Conservation (phyloP, 2,888 invertebrate species). For the Lathronympha strigana region DNA sequence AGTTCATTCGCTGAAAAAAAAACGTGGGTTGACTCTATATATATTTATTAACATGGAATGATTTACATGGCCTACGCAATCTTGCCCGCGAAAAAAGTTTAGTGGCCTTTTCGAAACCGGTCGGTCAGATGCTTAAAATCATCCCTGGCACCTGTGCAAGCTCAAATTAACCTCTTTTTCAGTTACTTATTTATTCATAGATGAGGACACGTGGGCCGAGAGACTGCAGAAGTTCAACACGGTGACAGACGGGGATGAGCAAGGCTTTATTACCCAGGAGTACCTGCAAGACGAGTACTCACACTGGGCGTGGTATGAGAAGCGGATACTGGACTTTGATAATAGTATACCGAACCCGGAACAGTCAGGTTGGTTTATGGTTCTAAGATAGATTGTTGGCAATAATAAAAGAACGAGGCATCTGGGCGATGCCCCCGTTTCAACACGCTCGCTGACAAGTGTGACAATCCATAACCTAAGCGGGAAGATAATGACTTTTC, state of each 20-base stretch:
- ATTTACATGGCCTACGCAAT: too few species aligned
- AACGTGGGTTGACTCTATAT: too few species aligned
- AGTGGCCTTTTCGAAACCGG: too few species aligned
- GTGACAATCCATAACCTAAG: too few species aligned
- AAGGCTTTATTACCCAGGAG: background rate
- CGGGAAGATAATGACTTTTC: too few species aligned
- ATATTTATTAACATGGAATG: too few species aligned
- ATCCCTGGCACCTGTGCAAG: background rate
- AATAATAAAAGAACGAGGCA: too few species aligned
- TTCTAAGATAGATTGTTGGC: too few species aligned
- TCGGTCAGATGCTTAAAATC: background rate
- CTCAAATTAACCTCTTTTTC: slow-evolving; percentile 1
- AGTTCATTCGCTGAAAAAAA: too few species aligned
- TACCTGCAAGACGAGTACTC: slow-evolving; percentile 1
- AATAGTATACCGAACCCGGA: slow-evolving; percentile 11
- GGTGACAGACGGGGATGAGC: background rate
- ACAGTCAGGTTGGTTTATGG: slow-evolving; percentile 20
- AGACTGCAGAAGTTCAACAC: background rate
- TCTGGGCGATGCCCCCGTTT: too few species aligned
- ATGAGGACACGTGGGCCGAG: slow-evolving; percentile 18
- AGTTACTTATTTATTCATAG: slow-evolving; percentile 26
- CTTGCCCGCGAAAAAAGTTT: too few species aligned
- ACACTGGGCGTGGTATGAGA: slow-evolving; percentile 14
- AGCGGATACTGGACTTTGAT: background rate
- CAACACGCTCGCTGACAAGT: too few species aligned